Evolutionary conservation across 1,140 invertebrate genomes (phyloP).

Genomic region (Neuroterus valhalla): DNA sequence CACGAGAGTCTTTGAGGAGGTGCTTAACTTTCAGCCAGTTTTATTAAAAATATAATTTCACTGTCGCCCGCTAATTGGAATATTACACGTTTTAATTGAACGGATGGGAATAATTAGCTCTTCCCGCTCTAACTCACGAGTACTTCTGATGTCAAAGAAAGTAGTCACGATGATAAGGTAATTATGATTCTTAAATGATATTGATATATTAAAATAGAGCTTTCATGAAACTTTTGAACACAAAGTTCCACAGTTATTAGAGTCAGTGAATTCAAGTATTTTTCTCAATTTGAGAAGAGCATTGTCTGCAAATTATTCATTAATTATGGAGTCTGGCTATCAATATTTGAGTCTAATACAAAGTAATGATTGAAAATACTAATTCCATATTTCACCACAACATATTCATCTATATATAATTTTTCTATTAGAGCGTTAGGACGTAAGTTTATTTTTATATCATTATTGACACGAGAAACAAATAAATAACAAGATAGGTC

Average conservation of each 20-base stretch:
- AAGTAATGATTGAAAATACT: no score
- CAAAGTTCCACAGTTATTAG: conserved; percentile 9
- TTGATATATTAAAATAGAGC: background rate
- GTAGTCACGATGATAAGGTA: conserved; percentile 5
- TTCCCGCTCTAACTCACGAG: conserved; percentile 15
- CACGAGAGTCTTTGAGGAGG: background rate
- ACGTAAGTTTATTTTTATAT: no score
- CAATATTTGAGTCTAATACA: no score
- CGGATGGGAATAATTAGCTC: conserved; percentile 21
- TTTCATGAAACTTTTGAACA: conserved; percentile 21
- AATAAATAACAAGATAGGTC: no score
- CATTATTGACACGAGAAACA: no score
- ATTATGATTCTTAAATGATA: conserved; percentile 22
- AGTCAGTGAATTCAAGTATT: background rate
- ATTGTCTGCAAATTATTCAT: background rate
- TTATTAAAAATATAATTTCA: conserved; percentile 6
- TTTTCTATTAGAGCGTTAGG: no score
- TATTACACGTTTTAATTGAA: conserved; percentile 16
- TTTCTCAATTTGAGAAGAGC: background rate
- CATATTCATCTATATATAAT: no score
- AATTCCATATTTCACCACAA: no score
- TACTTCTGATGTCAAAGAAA: conserved; percentile 27
- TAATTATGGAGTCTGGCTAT: background rate
- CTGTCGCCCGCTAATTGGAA: background rate
- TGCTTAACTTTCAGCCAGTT: background rate